Evolutionary conservation across 2,113 vertebrate species (phyloP).

Genomic region (Brachyistius frenatus): DNA sequence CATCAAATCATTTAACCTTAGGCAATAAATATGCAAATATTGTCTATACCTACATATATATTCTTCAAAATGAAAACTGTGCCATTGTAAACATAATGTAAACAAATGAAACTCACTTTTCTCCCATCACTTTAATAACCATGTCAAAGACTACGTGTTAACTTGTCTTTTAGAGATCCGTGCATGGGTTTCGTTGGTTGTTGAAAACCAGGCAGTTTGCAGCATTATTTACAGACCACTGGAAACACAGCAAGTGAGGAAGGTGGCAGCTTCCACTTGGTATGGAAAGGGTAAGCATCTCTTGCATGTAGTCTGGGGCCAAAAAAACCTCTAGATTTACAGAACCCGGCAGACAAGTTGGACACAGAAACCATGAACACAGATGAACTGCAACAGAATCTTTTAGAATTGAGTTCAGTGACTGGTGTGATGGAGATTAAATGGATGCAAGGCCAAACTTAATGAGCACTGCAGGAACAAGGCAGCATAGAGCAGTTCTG

Average conservation of each 20-base stretch:
- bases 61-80: conserved; percentile 94
- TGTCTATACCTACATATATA: conserved; percentile 85
- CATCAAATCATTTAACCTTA: conserved; percentile 93
- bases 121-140: conserved; percentile 86
- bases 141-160: conserved; percentile 77
- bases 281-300: conserved; percentile 29
- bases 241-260: conserved; percentile 47
- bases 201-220: conserved; percentile 88
- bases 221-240: conserved; percentile 88
- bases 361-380: neutral
- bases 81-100: conserved; percentile 99
- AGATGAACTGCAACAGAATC: too few species aligned
- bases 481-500: conserved; percentile 10
- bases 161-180: conserved; percentile 80
- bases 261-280: conserved; percentile 46
- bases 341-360: conserved; percentile 44
- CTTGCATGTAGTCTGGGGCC: neutral
- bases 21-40: conserved; percentile 98
- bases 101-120: conserved; percentile 95
- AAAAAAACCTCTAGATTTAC: neutral
- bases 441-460: neutral
- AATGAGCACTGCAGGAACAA: conserved; percentile 17
- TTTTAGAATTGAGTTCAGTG: neutral
- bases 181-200: conserved; percentile 84
- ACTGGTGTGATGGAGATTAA: neutral